Evolutionary conservation across 2,888 invertebrate genomes (phyloP), one percentile per base, ranked within the genome.

Genomic region (Cheiracanthium punctorium): DNA sequence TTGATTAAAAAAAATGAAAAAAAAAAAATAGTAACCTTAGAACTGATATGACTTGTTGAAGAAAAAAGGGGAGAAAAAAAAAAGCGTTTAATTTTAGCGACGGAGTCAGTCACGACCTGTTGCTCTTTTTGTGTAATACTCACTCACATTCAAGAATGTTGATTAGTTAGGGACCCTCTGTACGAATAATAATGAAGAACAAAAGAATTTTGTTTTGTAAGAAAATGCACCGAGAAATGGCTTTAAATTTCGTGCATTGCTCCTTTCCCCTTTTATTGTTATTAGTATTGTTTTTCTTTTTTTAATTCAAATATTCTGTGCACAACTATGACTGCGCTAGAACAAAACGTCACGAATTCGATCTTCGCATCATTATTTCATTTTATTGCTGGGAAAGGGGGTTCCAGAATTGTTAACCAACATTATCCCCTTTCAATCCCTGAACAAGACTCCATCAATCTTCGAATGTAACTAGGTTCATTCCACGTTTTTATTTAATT

Each of bases 281-380:
- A n/a, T n/a, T n/a, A n/a, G n/a, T n/a, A n/a, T n/a, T n/a, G n/a
- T n/a, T n/a, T n/a, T n/a, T n/a, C 24, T 24, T 58, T 58, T 17
- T 48, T 12, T 58, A 24, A 58, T 58, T 58, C 58, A 58, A 24
- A 58, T 58, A 58, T 58, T 17, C 43, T 58, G 58, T 58, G 24
- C 24, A 58, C 58, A 48, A 17, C 10, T 48, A 48, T 48, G 43
- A 24, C 58, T 58, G 58, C 58, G 5, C 58, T 24, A 58, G 79
- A 37, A 52, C 29, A 75, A 82, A 69, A 82, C 48, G 73, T 84
- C 84, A 84, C 84, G 84, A 84, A 72, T 79, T 84, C 70, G 24
- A 79, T 84, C 64, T 32, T 58, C 41, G 17, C 76, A 52, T 77
- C 72, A 33, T 76, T 67, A 41, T 77, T 73, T 67, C 52, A 52